A percentile compares a stretch with the other conserved stretches of the same genome.
phyloP scores from a whole-genome alignment of 2,113 vertebrate genomes.

The Machaerirhynchus nigripectus region DNA sequence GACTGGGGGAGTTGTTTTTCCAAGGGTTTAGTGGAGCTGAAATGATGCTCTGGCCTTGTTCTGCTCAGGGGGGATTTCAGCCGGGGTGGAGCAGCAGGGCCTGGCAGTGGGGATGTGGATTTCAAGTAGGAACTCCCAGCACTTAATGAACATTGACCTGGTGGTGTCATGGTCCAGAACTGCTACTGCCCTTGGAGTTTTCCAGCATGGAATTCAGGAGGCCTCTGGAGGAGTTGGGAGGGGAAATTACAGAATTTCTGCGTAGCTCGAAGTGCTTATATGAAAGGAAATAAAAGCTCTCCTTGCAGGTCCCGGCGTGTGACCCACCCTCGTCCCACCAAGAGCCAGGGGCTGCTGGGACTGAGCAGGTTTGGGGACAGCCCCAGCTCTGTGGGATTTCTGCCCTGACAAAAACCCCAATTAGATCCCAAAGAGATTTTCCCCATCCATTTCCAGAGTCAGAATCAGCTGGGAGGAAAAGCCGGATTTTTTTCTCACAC shows the following conservation, averaged over 20 bases:
- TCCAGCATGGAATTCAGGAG: background rate
- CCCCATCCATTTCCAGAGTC: background rate
- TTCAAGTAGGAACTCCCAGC: background rate
- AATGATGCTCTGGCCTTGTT: background rate
- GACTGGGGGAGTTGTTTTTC: background rate
- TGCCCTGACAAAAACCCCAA: background rate
- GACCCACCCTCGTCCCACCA: rapidly evolving
- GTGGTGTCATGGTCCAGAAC: background rate
- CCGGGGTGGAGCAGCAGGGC: background rate
- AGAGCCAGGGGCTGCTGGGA: background rate
- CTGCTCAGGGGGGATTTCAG: background rate
- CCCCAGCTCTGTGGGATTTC: background rate
- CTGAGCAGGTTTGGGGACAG: background rate
- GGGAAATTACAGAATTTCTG: background rate
- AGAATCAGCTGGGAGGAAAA: background rate
- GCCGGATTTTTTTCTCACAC: background rate
- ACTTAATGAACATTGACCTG: conserved; percentile 1
- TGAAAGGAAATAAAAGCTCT: background rate
- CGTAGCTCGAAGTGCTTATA: background rate
- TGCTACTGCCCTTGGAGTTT: background rate
- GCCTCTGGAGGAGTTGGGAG: background rate
- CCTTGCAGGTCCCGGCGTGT: rapidly evolving
- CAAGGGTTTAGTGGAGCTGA: background rate
- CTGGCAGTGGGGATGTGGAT: background rate
- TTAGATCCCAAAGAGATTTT: background rate